A percentile compares a stretch with the other conserved stretches of the same genome.
Evolutionary conservation across 1,140 invertebrate species (phyloP).

Genomic region (Megalopta genalis): DNA sequence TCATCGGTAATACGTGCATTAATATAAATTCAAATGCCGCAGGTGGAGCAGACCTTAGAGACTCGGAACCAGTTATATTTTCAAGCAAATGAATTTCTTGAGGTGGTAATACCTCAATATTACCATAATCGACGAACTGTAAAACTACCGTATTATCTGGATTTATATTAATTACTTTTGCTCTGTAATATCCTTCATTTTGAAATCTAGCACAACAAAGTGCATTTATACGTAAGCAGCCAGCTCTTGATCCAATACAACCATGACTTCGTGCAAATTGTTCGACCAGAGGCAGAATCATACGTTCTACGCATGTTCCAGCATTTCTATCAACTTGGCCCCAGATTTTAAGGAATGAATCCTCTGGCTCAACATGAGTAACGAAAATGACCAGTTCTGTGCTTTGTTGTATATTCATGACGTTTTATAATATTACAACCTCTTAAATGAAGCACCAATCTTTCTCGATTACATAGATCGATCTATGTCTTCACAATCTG

Average conservation of each 20-base stretch:
- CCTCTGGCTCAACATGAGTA: conserved; percentile 84
- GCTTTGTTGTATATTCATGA: conserved; percentile 34
- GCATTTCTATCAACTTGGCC: conserved; percentile 83
- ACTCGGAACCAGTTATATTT: conserved; percentile 75
- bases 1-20: conserved; percentile 78
- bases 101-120: conserved; percentile 81
- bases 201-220: conserved; percentile 85
- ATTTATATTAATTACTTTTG: conserved; percentile 79
- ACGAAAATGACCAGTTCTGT: conserved; percentile 76
- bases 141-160: conserved; percentile 80
- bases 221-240: conserved; percentile 76
- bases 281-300: conserved; percentile 77
- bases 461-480: conserved; percentile 5
- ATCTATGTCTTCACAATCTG: conserved; percentile 2
- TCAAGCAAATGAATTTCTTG: conserved; percentile 81
- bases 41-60: conserved; percentile 79
- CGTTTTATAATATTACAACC: conserved; percentile 8
- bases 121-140: conserved; percentile 87
- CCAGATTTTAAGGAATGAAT: conserved; percentile 84
- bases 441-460: not conserved
- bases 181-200: conserved; percentile 84
- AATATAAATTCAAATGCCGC: conserved; percentile 83
- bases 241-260: conserved; percentile 67
- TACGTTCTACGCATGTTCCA: conserved; percentile 80
- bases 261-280: conserved; percentile 79